Conservation (phyloP, 2,888 invertebrate species). For the Augiades crinisus region DNA sequence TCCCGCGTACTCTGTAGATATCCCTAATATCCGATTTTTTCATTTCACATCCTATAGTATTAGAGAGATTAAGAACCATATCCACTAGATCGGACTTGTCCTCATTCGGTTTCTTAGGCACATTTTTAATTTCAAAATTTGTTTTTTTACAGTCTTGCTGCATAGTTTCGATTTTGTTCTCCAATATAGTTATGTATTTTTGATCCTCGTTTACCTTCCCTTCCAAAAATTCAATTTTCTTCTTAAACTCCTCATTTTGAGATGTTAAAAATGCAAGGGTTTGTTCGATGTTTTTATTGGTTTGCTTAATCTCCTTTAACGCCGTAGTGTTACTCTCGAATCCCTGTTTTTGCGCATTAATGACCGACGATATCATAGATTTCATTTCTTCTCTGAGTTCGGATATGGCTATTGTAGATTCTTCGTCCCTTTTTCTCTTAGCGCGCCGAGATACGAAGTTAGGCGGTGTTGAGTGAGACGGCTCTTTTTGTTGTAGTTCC, state of each 20-base stretch:
- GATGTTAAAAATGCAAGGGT: background rate
- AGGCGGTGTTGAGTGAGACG: too few species aligned
- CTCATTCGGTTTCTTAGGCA: conserved; percentile 28
- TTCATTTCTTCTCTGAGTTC: background rate
- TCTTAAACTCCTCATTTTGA: conserved; percentile 28
- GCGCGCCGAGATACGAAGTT: too few species aligned
- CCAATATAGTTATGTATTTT: conserved; percentile 26
- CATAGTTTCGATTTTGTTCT: conserved; percentile 29
- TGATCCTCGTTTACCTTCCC: conserved; percentile 16
- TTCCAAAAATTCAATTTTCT: conserved; percentile 25
- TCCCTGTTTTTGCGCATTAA: background rate
- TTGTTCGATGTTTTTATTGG: background rate
- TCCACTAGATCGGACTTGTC: conserved; percentile 25
- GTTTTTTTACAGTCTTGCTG: conserved; percentile 24
- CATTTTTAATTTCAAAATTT: conserved; percentile 30
- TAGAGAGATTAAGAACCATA: conserved; percentile 24
- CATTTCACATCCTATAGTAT: conserved; percentile 18
- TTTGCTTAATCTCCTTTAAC: background rate
- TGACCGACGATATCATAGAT: background rate
- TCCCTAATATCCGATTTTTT: conserved; percentile 28
- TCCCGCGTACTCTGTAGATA: background rate
- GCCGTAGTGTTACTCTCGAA: background rate
- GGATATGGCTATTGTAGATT: too few species aligned
- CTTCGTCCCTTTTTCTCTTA: too few species aligned
- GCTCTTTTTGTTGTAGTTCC: too few species aligned